These are phyloP conservation scores for Magallana angulata DNA, from an alignment of 1,140 invertebrate species.

Conservation along the genomic window DNA sequence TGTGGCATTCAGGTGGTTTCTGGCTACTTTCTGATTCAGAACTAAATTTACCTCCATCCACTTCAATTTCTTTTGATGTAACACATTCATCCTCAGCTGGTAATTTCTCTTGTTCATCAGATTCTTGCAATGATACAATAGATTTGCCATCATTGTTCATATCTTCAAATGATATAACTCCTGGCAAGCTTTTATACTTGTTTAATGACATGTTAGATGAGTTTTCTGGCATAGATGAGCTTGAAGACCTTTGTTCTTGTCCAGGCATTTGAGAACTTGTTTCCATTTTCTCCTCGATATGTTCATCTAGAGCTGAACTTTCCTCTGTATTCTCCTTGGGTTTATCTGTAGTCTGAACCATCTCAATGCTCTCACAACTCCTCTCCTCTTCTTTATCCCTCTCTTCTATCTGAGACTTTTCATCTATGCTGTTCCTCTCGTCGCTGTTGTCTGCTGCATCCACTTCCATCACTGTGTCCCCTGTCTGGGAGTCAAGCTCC, in stretches of 20 bases:
- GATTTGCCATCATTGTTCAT: not conserved
- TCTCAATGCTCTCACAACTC: not conserved
- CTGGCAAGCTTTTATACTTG: not conserved
- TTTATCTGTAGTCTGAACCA: not conserved
- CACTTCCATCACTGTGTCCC: not conserved
- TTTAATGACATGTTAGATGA: not conserved
- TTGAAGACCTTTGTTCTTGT: not conserved
- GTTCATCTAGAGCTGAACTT: too few relatives aligned
- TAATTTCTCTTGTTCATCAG: not conserved
- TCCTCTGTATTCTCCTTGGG: too few relatives aligned
- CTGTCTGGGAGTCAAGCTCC: not conserved
- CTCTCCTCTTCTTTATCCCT: not conserved
- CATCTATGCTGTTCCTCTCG: not conserved
- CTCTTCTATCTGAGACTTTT: not conserved
- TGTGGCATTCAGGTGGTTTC: not conserved
- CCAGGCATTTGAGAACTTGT: too few relatives aligned
- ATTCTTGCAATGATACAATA: not conserved
- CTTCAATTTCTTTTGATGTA: not conserved
- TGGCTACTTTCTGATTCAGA: not conserved
- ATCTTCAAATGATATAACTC: slow-evolving; percentile 16
- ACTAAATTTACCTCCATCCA: not conserved
- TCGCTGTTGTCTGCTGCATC: not conserved
- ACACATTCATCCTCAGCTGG: not conserved
- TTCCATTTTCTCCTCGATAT: not conserved
- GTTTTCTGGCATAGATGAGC: not conserved